phyloP scores from a whole-genome alignment of 1,140 invertebrate genomes.

The Heliothis subflexa region DNA sequence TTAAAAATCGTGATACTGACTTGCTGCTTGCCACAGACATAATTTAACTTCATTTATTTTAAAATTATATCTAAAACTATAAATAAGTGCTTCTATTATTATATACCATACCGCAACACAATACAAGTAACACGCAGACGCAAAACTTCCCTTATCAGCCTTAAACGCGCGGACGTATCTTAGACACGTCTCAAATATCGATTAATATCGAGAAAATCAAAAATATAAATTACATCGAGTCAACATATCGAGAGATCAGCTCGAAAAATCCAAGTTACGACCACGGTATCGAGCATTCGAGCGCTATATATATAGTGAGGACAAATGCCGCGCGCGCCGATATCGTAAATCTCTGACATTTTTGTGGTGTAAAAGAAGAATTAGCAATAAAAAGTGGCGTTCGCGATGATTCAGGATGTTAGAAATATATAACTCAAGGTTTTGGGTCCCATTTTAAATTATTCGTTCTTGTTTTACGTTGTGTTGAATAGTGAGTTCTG shows the following conservation, averaged over 20 bases:
- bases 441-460: not conserved
- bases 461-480: not conserved
- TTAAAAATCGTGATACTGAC: too few relatives aligned
- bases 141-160: constrained; percentile 21
- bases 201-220: constrained; percentile 50
- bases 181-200: constrained; percentile 48
- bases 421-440: not conserved
- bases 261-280: constrained; percentile 48
- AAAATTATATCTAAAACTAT: not conserved
- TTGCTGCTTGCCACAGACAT: too few relatives aligned
- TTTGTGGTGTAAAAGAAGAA: constrained; percentile 66
- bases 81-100: not conserved
- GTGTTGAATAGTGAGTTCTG: not conserved
- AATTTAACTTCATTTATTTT: too few relatives aligned
- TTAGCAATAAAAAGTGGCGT: constrained; percentile 57
- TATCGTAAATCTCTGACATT: constrained; percentile 71
- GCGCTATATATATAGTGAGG: constrained; percentile 26
- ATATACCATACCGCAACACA: not conserved
- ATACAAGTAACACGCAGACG: constrained; percentile 28
- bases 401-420: constrained; percentile 49
- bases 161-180: constrained; percentile 17
- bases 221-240: constrained; percentile 47
- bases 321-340: constrained; percentile 54
- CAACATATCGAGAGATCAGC: constrained; percentile 44
- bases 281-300: constrained; percentile 26